Evolutionary conservation across 1,140 invertebrate species (phyloP).

Genomic region (Hestina assimilis): DNA sequence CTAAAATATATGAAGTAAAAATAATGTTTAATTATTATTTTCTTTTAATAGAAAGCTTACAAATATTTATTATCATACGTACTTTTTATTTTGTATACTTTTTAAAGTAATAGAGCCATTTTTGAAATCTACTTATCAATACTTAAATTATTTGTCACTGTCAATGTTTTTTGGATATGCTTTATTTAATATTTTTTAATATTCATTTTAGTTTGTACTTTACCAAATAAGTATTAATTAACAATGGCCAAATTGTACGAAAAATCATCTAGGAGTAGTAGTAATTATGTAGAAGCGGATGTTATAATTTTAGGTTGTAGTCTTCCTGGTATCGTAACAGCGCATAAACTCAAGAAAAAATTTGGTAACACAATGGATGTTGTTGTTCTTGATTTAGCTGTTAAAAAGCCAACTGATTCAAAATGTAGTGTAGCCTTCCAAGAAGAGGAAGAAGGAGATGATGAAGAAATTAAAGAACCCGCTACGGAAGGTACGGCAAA

Average conservation of each 20-base stretch:
- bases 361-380: slow-evolving; percentile 68
- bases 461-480: slow-evolving; percentile 24
- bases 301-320: slow-evolving; percentile 67
- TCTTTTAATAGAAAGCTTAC: no score
- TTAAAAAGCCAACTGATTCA: slow-evolving; percentile 17
- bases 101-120: neutral
- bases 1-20: no score
- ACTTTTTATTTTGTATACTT: neutral
- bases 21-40: no score
- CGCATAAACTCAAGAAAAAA: slow-evolving; percentile 61
- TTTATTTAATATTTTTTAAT: neutral
- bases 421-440: slow-evolving; percentile 54
- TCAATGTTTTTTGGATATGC: neutral
- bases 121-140: neutral
- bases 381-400: slow-evolving; percentile 52
- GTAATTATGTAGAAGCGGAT: slow-evolving; percentile 50
- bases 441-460: slow-evolving; percentile 39
- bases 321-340: slow-evolving; percentile 64
- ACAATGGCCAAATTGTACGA: slow-evolving; percentile 2
- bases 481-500: slow-evolving; percentile 29
- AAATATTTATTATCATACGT: neutral
- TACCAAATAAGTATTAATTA: neutral
- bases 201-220: neutral
- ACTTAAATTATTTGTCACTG: neutral
- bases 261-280: neutral